Evolutionary conservation across 64 coral and sea anemone species (phyloP), one percentile per base, ranked within the genome.

Genomic region (Porites australiensis): DNA sequence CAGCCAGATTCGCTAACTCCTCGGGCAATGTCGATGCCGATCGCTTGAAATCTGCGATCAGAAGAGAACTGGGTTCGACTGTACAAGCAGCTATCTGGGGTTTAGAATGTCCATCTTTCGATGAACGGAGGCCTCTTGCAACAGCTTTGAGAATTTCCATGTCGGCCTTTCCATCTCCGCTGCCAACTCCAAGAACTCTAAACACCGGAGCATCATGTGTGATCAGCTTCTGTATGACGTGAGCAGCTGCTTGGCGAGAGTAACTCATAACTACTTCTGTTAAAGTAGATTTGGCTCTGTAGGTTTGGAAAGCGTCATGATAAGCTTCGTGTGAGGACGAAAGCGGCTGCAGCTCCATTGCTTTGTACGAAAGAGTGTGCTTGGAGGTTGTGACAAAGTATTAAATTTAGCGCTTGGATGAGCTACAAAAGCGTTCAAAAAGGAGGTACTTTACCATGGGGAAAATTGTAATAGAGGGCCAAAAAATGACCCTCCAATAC

Each of bases 31-130:
- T 43, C 5, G 79, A 64, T 13, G 65, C 79, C 2, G 79, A 64
- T n/a, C 16, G 15, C 18, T 65, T 82, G 79, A 82, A 64, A 19
- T 82, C 58, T 47, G 14, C 16, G 14, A 82, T 48, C 13, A 82
- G 5, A 43, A 10, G 13, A 5, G 2, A 13, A 43, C 58, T 64
- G 4, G 58, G 79, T 6, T 82, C 79, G 0, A 82, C 60, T 7
- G 64, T 47, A 16, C 44, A 62, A 3, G 79, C 7, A 9, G 64
- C 37, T 48, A 64, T 65, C 71, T 2, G 4, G 14, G 77, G 53
- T 53, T 79, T 55, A 2, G 13, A 13, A 1, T 54, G 0, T 22
- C 59, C 2, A 2, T 23, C 52, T 5, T 14, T 8, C 3, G 20
- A 11, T 9, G 52, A 57, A 20, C 51, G 19, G 6, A 79, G 52